Evolutionary conservation across 2,797 vertebrate genomes (phyloP).

Genomic region (Propithecus perrieri): DNA sequence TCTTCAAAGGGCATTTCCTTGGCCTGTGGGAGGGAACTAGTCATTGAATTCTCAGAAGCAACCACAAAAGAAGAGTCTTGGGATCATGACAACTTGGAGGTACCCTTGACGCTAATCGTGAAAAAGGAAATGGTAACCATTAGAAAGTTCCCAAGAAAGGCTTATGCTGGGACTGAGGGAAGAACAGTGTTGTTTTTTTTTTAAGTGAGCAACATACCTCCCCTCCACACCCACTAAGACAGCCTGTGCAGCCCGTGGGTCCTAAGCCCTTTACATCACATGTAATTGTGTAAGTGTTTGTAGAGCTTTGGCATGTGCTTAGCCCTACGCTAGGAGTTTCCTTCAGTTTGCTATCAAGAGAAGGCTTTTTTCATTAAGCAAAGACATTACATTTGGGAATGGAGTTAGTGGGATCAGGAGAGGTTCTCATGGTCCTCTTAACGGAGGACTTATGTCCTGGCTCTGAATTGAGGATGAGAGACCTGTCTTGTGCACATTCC

Average conservation of each 20-base stretch:
- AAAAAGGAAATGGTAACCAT: slow-evolving; percentile 58
- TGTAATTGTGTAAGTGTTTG: neutral
- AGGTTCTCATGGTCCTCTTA: neutral
- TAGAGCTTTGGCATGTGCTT: neutral
- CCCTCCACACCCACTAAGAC: neutral
- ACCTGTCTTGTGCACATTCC: neutral
- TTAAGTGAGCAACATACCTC: neutral
- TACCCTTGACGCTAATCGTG: neutral
- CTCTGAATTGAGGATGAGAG: neutral
- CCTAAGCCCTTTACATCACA: neutral
- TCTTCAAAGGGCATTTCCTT: slow-evolving; percentile 62
- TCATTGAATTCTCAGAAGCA: slow-evolving; percentile 70
- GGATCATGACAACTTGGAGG: slow-evolving; percentile 10
- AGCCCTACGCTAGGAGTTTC: neutral
- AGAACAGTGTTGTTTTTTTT: neutral
- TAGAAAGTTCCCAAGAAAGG: slow-evolving; percentile 64
- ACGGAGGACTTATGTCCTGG: neutral
- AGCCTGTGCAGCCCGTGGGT: neutral
- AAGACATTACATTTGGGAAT: neutral
- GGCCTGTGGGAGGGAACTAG: slow-evolving; percentile 27
- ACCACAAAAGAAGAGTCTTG: slow-evolving; percentile 37
- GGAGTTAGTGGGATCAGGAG: neutral
- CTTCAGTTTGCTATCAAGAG: neutral
- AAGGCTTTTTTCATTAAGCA: slow-evolving; percentile 18
- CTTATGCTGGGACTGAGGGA: slow-evolving; percentile 4